Base-by-base conservation (phyloP, 2,888 invertebrate genomes). In the Eurois occulta region DNA sequence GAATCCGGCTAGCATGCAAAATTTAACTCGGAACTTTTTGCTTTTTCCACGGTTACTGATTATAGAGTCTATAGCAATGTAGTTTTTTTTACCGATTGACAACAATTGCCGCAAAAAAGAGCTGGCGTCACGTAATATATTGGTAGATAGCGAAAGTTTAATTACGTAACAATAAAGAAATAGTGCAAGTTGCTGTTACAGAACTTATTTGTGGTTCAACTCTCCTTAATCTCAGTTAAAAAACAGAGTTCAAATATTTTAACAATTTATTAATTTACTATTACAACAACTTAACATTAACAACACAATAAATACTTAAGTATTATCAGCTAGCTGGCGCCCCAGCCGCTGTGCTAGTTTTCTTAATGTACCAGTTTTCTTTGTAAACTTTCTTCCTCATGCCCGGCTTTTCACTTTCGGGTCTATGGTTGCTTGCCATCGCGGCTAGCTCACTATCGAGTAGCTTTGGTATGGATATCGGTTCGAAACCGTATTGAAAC, bases 401-500 rank as follows among this genome's bases (percentile, higher is more conserved):
- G 48, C 93, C 95, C 13, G 95, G 94, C 85, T 95, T 94, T 90
- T 95, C 95, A 89, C 93, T 95, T 89, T 95, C 94, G 48, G 95
- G 94, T 84, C 93, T 93, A 77, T 93, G 84, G 91, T 95, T 95
- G 87, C 93, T 95, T 5, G 96, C 95, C 95, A 96, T 95, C 16
- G 96, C 94, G 28, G 96, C 93, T 41, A 96, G 86, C 85, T 96
- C 96, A 80, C 95, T 95, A 83, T 96, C 96, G 52, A 96, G 91
- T 41, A 95, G 89, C 75, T 91, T 91, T 58, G 96, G 95, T 81
- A 95, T 85, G 16, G 93, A 88, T 74, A 95, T 91, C 18, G 97
- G 96, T 82, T 96, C 96, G 88, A 97, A 97, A 16, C 97, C 97
- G 85, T 96, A 97, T 84, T 97, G 96, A 86, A 95, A 96, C 80